These are phyloP conservation scores for Eudorcas thomsonii DNA, from an alignment of 2,113 vertebrate genomes.

Conservation along the genomic window DNA sequence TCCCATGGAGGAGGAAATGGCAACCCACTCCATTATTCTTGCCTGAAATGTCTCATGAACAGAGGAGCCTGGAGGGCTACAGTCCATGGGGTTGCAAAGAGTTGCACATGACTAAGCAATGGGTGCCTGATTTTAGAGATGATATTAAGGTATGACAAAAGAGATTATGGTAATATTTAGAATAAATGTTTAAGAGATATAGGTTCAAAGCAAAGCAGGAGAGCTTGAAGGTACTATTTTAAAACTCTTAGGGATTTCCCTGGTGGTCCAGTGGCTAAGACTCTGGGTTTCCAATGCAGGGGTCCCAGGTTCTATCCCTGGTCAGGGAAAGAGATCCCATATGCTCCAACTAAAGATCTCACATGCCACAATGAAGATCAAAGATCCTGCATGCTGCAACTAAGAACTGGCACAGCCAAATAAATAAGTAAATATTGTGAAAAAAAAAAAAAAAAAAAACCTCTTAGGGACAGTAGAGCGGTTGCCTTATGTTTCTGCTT, in stretches of 20 bases:
- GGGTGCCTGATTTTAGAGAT: neutral
- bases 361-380: no score
- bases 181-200: neutral
- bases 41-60: neutral
- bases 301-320: no score
- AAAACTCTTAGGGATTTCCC: neutral
- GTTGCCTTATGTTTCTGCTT: neutral
- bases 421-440: no score
- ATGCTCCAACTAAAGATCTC: no score
- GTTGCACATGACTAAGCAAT: neutral
- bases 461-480: neutral
- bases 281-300: no score
- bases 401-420: no score
- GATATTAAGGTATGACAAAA: neutral
- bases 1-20: neutral
- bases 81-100: neutral
- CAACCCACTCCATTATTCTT: neutral
- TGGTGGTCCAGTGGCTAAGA: no score
- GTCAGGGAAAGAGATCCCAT: no score
- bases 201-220: neutral
- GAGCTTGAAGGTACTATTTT: neutral
- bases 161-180: neutral
- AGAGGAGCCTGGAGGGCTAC: neutral
- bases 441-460: no score
- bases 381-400: no score